A percentile compares a stretch with the other conserved stretches of the same genome.
Conservation (phyloP, 2,888 invertebrate genomes). For the Amphiduros pacificus region DNA sequence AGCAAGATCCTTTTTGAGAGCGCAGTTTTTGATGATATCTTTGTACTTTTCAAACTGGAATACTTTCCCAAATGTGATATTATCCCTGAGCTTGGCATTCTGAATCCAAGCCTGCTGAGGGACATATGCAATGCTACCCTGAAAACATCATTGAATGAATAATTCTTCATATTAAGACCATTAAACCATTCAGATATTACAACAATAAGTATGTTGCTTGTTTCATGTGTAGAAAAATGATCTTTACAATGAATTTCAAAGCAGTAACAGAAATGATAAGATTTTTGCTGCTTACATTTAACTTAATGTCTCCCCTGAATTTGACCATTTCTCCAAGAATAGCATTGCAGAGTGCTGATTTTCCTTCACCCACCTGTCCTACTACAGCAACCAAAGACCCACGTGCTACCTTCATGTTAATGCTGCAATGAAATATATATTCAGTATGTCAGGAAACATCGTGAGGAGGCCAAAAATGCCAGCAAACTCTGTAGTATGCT, state of each 20-base stretch:
- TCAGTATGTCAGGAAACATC: too few relatives aligned
- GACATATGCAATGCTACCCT: constrained; percentile 54
- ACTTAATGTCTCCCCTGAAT: constrained; percentile 32
- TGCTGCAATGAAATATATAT: constrained; percentile 67
- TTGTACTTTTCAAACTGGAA: constrained; percentile 47
- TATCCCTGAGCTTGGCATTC: constrained; percentile 62
- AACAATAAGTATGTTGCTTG: too few relatives aligned
- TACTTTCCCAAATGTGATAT: constrained; percentile 62
- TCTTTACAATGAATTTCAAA: too few relatives aligned
- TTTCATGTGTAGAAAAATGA: too few relatives aligned
- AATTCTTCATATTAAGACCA: too few relatives aligned
- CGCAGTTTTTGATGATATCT: constrained; percentile 51
- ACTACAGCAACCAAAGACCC: constrained; percentile 80
- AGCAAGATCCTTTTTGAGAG: constrained; percentile 62
- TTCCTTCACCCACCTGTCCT: constrained; percentile 85
- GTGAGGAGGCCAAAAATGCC: too few relatives aligned
- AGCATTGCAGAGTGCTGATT: constrained; percentile 60
- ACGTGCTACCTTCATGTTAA: constrained; percentile 73
- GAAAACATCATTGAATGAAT: too few relatives aligned
- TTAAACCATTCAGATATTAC: too few relatives aligned
- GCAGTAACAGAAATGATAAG: too few relatives aligned
- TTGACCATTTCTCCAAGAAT: constrained; percentile 53
- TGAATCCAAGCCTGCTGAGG: constrained; percentile 65
- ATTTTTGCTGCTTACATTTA: constrained; percentile 14
- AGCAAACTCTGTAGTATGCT: too few relatives aligned